Conservation (phyloP, 2,797 vertebrate genomes). For the Parotocinclus haroldoi region DNA sequence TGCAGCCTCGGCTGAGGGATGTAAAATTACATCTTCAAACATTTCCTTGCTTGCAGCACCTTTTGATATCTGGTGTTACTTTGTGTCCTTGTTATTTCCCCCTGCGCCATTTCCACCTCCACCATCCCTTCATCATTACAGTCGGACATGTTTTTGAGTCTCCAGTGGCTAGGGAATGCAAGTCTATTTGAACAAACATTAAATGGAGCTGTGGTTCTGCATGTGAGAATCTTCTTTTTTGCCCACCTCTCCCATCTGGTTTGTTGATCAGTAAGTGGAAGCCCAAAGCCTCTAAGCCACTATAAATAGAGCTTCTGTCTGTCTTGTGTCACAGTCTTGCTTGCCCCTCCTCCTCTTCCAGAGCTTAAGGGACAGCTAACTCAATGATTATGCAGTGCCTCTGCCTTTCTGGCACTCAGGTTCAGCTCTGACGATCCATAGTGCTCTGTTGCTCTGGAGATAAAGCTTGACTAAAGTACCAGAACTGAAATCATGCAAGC, state of each 20-base stretch:
- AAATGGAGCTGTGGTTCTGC: conserved; percentile 3
- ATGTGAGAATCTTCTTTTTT: not conserved
- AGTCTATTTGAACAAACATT: conserved; percentile 10
- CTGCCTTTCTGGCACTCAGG: conserved; percentile 11
- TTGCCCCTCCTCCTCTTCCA: not conserved
- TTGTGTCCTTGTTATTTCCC: conserved; percentile 15
- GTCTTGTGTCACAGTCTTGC: conserved; percentile 2
- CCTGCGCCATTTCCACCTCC: conserved; percentile 12
- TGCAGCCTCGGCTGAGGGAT: not conserved
- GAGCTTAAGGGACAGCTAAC: conserved; percentile 14
- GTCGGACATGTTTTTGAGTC: conserved; percentile 16
- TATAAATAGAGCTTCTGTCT: conserved; percentile 45
- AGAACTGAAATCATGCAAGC: conserved; percentile 18
- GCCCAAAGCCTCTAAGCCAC: conserved; percentile 37
- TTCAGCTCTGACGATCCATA: conserved; percentile 22
- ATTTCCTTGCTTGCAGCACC: not conserved
- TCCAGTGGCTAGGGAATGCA: conserved; percentile 9
- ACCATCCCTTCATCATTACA: conserved; percentile 9
- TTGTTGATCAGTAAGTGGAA: conserved; percentile 47
- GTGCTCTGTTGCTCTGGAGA: conserved; percentile 20
- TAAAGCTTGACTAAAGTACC: conserved; percentile 39
- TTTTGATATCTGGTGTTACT: conserved; percentile 21
- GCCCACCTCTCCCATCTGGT: conserved; percentile 32
- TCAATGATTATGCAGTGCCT: conserved; percentile 29
- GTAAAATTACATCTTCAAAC: not conserved